A percentile compares a stretch with the other conserved stretches of the same genome.
These are phyloP conservation scores for Rhinogobius similis DNA, from an alignment of 2,113 vertebrate genomes.

Conservation along the genomic window DNA sequence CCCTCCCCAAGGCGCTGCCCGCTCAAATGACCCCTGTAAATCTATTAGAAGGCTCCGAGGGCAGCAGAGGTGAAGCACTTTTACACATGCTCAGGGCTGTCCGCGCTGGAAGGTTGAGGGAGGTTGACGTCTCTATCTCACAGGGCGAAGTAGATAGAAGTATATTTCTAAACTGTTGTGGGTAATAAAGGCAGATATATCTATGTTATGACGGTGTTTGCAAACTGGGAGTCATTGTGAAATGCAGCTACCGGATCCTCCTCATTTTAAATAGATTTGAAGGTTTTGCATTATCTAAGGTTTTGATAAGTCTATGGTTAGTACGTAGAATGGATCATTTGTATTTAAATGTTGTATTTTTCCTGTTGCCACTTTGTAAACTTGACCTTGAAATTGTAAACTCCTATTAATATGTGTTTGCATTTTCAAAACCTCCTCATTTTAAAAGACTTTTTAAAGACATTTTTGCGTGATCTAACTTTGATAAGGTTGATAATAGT, in stretches of 20 bases:
- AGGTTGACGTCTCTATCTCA: constrained; percentile 28
- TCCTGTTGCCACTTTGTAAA: too few species aligned
- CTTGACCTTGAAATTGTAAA: too few species aligned
- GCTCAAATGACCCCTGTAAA: constrained; percentile 68
- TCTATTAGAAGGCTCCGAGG: constrained; percentile 57
- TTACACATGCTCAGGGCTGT: constrained; percentile 46
- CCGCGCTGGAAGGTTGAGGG: constrained; percentile 12
- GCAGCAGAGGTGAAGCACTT: constrained; percentile 53
- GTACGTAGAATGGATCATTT: too few species aligned
- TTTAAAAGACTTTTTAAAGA: too few species aligned
- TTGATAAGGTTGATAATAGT: too few species aligned
- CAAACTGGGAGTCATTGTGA: neutral
- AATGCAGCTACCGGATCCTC: neutral
- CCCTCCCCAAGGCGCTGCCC: constrained; percentile 52
- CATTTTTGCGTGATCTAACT: too few species aligned
- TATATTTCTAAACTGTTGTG: constrained; percentile 3
- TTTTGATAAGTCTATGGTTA: too few species aligned
- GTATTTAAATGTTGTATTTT: too few species aligned
- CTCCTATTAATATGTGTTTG: too few species aligned
- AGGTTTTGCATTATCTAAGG: too few species aligned
- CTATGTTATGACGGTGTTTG: neutral
- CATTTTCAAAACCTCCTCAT: too few species aligned
- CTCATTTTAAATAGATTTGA: neutral
- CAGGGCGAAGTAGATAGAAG: neutral
- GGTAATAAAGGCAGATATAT: neutral